Evolutionary conservation across 2,797 vertebrate species (phyloP).

Genomic region (Macrochelys suwanniensis): DNA sequence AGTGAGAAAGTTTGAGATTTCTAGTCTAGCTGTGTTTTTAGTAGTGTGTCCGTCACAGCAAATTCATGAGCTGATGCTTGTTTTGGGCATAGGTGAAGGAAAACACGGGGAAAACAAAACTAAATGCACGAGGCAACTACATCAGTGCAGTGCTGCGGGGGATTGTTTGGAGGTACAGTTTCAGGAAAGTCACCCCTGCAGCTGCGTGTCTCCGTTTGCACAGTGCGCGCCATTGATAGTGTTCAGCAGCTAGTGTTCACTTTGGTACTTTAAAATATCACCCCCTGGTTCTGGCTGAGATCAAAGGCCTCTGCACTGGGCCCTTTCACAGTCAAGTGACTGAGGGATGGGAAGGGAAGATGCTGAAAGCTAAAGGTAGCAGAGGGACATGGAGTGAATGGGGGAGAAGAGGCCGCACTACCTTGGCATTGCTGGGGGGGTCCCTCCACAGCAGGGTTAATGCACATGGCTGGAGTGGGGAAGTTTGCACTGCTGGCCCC

Average conservation of each 20-base stretch:
- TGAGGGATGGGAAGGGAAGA: not conserved
- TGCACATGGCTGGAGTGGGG: not conserved
- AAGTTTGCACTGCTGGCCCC: not conserved
- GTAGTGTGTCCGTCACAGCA: not conserved
- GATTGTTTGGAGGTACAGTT: no score
- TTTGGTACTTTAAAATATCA: not conserved
- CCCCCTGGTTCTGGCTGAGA: not conserved
- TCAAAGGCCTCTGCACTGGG: not conserved
- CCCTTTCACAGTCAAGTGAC: not conserved
- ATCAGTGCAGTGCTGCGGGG: not conserved
- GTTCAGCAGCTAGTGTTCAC: not conserved
- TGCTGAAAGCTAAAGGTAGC: not conserved
- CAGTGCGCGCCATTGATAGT: rapidly evolving
- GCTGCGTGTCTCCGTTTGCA: rapidly evolving
- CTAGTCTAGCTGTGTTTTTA: not conserved
- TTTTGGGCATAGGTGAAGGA: not conserved
- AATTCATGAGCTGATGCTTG: not conserved
- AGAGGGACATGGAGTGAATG: not conserved
- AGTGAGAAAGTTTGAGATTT: not conserved
- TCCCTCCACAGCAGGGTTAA: not conserved
- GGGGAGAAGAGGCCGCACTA: not conserved
- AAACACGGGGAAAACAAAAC: rapidly evolving
- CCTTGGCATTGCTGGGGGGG: not conserved
- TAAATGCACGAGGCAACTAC: not conserved
- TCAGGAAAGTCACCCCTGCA: not conserved